phyloP scores from a whole-genome alignment of 2,797 vertebrate species.

The Halcyon chelicuti region DNA sequence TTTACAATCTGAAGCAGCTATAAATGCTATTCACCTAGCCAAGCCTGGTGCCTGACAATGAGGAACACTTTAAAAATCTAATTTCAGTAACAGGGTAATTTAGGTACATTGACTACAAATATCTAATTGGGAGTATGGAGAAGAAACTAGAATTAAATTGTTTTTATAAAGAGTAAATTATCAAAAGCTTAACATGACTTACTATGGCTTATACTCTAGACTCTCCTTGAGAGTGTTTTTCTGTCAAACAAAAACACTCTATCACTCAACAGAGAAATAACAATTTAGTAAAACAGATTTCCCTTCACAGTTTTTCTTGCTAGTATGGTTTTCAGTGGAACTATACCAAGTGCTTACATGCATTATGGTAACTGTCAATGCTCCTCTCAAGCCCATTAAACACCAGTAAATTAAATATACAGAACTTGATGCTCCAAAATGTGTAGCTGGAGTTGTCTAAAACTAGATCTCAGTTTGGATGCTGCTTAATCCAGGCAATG shows the following conservation, averaged over 20 bases:
- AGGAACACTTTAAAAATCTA: not conserved
- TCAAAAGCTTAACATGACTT: not conserved
- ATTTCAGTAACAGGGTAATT: not conserved
- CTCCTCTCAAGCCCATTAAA: not conserved
- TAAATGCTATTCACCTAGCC: not conserved
- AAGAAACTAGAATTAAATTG: not conserved
- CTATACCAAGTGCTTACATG: not conserved
- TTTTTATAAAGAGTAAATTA: not conserved
- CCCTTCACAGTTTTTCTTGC: not conserved
- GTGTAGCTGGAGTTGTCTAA: not conserved
- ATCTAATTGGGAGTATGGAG: not conserved
- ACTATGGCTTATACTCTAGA: not conserved
- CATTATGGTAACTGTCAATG: not conserved
- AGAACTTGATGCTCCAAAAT: not conserved
- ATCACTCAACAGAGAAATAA: not conserved
- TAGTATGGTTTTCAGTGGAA: not conserved
- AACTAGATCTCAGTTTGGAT: not conserved
- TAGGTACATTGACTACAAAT: not conserved
- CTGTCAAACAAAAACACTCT: not conserved
- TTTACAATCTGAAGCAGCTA: not conserved
- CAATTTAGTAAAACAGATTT: not conserved
- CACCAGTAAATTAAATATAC: not conserved
- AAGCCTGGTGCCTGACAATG: not conserved
- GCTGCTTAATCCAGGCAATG: not conserved
- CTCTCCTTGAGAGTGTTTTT: not conserved